A percentile compares a stretch with the other conserved stretches of the same genome.
These are phyloP conservation scores for Malurus elegans DNA, from an alignment of 2,113 vertebrate species.

Conservation along the genomic window DNA sequence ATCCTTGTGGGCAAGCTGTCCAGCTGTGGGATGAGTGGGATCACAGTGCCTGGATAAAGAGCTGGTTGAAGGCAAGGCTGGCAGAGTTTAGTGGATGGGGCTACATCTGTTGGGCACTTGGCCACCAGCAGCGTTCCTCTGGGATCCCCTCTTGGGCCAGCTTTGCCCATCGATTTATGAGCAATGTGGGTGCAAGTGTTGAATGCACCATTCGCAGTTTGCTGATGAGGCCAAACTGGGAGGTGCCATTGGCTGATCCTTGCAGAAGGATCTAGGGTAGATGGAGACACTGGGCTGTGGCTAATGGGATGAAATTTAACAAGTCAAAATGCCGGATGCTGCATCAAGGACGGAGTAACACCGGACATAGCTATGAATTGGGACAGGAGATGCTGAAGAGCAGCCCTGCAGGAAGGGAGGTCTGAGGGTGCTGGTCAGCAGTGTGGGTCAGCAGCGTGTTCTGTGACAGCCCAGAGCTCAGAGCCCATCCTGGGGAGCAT, in stretches of 20 bases:
- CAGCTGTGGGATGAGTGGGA: accelerated
- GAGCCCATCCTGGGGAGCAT: not conserved
- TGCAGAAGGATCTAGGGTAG: not conserved
- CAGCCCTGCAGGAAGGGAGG: not conserved
- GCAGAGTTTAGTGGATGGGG: not conserved
- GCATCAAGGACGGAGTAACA: not conserved
- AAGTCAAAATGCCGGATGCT: not conserved
- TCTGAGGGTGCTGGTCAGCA: not conserved
- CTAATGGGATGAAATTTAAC: not conserved
- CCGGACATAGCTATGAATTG: accelerated
- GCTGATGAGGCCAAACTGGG: not conserved
- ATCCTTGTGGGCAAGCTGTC: not conserved
- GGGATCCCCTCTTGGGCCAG: too few species aligned
- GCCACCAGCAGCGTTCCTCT: not conserved
- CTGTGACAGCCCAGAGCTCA: not conserved
- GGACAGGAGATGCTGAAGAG: not conserved
- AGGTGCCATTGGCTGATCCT: not conserved
- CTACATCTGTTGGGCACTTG: accelerated
- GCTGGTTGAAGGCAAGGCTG: not conserved
- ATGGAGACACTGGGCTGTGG: not conserved
- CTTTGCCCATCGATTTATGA: not conserved
- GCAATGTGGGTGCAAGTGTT: not conserved
- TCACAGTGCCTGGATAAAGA: not conserved
- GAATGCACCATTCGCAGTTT: not conserved
- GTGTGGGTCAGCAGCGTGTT: not conserved